phyloP scores from a whole-genome alignment of 1,140 invertebrate species.

The Ips typographus region DNA sequence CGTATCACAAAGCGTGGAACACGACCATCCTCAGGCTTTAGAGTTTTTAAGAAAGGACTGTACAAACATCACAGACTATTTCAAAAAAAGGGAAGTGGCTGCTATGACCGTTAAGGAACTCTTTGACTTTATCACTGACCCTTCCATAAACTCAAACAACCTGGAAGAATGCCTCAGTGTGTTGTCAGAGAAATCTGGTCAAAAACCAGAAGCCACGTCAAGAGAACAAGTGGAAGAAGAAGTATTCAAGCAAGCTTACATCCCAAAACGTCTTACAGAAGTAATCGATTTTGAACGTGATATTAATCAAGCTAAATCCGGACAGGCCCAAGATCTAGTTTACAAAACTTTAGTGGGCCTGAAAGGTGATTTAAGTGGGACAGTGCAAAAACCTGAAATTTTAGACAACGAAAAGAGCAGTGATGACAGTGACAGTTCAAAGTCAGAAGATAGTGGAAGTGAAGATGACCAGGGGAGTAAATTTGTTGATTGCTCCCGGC shows the following conservation, averaged over 20 bases:
- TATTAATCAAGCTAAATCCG: constrained; percentile 74
- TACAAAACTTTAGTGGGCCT: constrained; percentile 86
- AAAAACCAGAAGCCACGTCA: constrained; percentile 63
- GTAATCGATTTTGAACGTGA: constrained; percentile 91
- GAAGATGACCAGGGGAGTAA: constrained; percentile 56
- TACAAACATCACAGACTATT: constrained; percentile 91
- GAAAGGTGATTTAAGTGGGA: constrained; percentile 75
- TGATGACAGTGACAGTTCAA: constrained; percentile 38
- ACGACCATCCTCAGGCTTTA: constrained; percentile 93
- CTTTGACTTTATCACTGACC: constrained; percentile 96
- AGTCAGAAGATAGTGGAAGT: constrained; percentile 54
- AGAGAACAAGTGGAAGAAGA: constrained; percentile 78
- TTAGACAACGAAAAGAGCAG: constrained; percentile 42
- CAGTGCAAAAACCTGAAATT: constrained; percentile 61
- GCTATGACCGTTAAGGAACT: constrained; percentile 89
- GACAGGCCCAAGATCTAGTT: constrained; percentile 70
- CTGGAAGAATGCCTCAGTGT: constrained; percentile 77
- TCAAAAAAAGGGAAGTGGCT: constrained; percentile 83
- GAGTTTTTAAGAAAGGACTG: constrained; percentile 95
- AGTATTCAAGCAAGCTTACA: constrained; percentile 93
- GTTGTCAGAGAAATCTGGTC: constrained; percentile 66
- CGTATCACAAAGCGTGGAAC: constrained; percentile 97
- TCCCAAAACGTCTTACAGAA: constrained; percentile 92
- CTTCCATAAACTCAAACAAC: constrained; percentile 78
- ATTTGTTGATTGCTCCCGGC: constrained; percentile 69